Evolutionary conservation across 1,140 invertebrate species (phyloP).

Genomic region (Pemphigus obesinymphae): DNA sequence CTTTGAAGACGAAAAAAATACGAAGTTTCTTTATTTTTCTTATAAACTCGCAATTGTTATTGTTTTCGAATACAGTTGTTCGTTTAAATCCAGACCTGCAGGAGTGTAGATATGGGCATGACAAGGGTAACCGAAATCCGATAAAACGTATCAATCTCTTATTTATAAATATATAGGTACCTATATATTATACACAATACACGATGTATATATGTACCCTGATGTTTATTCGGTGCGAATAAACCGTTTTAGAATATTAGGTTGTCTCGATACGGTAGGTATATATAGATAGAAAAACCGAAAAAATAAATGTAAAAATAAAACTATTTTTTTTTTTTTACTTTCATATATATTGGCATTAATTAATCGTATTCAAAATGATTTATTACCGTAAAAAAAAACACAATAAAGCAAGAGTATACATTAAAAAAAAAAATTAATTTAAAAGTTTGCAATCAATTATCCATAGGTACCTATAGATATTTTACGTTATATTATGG

Average conservation of each 20-base stretch:
- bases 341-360: not conserved
- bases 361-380: not conserved
- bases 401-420: not conserved
- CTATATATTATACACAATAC: not conserved
- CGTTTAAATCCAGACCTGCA: not conserved
- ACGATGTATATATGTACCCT: no score
- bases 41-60: not conserved
- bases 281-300: not conserved
- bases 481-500: no score
- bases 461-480: no score
- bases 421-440: not conserved
- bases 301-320: no score
- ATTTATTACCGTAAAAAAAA: not conserved
- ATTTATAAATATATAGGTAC: no score
- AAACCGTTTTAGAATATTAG: conserved; percentile 1
- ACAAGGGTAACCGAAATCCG: not conserved
- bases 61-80: not conserved
- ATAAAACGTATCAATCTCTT: conserved; percentile 13
- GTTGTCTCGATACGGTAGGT: not conserved
- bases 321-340: no score
- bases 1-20: no score
- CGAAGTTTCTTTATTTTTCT: no score
- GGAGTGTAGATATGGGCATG: not conserved
- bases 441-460: no score
- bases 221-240: not conserved